Evolutionary conservation across 2,113 vertebrate genomes (phyloP).

Genomic region (Benitochromis conjunctus): DNA sequence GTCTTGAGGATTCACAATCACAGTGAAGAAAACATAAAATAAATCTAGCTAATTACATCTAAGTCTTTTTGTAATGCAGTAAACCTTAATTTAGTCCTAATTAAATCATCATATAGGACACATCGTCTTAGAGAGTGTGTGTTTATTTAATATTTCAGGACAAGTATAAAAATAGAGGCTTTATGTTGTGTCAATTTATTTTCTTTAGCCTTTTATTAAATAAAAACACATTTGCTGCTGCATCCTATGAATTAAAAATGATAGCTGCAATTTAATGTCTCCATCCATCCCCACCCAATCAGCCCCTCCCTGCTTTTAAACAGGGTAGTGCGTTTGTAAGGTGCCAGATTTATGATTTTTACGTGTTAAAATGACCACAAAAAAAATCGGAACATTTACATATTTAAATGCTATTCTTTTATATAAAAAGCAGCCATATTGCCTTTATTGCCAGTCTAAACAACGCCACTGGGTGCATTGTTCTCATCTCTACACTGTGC

Average conservation of each 20-base stretch:
- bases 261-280: constrained; percentile 17
- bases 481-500: constrained; percentile 39
- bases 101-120: background rate
- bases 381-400: background rate
- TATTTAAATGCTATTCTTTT: background rate
- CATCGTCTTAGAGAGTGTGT: background rate
- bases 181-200: background rate
- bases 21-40: background rate
- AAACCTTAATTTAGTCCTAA: background rate
- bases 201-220: background rate
- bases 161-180: background rate
- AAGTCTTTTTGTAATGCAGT: fast-evolving
- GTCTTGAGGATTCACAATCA: background rate
- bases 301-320: constrained; percentile 25
- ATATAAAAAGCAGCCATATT: background rate
- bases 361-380: background rate
- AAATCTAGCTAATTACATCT: no score
- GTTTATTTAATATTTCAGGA: background rate
- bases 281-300: constrained; percentile 37
- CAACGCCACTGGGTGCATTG: constrained; percentile 17
- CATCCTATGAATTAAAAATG: constrained; percentile 22
- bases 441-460: background rate
- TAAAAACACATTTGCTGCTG: background rate
- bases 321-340: background rate
- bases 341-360: background rate